Conservation (phyloP, 1,140 invertebrate genomes). For the Musca domestica region DNA sequence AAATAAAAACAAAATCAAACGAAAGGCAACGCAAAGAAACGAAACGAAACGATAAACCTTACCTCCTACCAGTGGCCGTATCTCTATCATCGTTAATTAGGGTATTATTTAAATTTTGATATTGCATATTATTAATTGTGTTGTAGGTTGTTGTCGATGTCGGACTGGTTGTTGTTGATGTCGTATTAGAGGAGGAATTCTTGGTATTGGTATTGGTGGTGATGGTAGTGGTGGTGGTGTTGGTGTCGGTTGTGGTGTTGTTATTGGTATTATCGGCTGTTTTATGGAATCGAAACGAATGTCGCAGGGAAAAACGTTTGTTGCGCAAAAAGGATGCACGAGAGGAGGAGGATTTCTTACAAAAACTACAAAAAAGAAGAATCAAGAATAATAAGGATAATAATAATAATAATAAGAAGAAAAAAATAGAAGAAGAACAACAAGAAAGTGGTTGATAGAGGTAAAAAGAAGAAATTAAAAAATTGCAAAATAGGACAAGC, state of each 20-base stretch:
- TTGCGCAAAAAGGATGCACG: constrained; percentile 52
- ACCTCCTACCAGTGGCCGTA: background rate
- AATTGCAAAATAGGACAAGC: no score
- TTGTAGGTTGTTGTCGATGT: background rate
- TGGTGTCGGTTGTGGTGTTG: constrained; percentile 31
- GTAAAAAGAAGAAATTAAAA: background rate
- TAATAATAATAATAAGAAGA: background rate
- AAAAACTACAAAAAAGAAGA: constrained; percentile 16
- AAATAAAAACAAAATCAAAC: no score
- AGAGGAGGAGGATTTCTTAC: constrained; percentile 42
- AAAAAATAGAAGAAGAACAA: constrained; percentile 1
- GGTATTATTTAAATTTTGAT: constrained; percentile 21
- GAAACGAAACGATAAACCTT: no score
- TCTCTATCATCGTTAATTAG: constrained; percentile 25
- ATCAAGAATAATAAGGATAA: background rate
- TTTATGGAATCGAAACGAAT: constrained; percentile 32
- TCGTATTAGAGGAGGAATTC: constrained; percentile 33
- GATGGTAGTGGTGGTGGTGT: constrained; percentile 4
- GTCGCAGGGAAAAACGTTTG: constrained; percentile 51
- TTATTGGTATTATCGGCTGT: constrained; percentile 33
- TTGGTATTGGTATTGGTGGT: background rate
- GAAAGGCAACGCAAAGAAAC: no score
- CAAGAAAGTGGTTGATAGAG: background rate
- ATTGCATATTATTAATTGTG: constrained; percentile 7
- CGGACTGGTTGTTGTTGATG: constrained; percentile 31